Percentiles rank a stretch among this genome's conserved stretches.
These are phyloP conservation scores for Podargus strigoides DNA, from an alignment of 2,797 vertebrate species.

Conservation along the genomic window DNA sequence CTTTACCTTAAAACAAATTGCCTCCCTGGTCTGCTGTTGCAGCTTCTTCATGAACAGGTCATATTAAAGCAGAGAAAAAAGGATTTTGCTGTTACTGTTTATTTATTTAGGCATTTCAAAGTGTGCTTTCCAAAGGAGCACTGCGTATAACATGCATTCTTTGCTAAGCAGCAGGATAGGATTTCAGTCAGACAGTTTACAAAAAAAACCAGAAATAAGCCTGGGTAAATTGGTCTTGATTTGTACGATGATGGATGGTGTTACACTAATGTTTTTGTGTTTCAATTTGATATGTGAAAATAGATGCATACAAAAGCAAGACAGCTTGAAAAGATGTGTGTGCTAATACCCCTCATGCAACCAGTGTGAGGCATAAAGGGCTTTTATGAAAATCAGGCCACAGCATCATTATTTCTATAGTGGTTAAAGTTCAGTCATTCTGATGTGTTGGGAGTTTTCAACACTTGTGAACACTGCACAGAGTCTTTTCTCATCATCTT, in stretches of 20 bases:
- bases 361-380: not conserved
- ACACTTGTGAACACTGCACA: not conserved
- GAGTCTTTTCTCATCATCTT: not conserved
- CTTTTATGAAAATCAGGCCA: not conserved
- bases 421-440: not conserved
- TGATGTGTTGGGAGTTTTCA: not conserved
- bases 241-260: not conserved
- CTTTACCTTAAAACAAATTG: not conserved
- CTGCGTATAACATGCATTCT: conserved; percentile 11
- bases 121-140: not conserved
- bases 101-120: not conserved
- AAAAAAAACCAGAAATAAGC: conserved; percentile 6
- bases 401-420: not conserved
- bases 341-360: not conserved
- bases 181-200: conserved; percentile 55
- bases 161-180: conserved; percentile 35
- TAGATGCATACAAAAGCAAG: not conserved
- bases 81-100: not conserved
- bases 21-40: not conserved
- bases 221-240: not conserved
- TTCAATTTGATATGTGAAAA: not conserved
- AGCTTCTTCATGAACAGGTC: not conserved
- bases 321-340: not conserved
- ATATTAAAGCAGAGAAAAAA: not conserved
- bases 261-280: not conserved